Evolutionary conservation across 2,888 invertebrate species (phyloP).

Genomic region (Oligia latruncula): DNA sequence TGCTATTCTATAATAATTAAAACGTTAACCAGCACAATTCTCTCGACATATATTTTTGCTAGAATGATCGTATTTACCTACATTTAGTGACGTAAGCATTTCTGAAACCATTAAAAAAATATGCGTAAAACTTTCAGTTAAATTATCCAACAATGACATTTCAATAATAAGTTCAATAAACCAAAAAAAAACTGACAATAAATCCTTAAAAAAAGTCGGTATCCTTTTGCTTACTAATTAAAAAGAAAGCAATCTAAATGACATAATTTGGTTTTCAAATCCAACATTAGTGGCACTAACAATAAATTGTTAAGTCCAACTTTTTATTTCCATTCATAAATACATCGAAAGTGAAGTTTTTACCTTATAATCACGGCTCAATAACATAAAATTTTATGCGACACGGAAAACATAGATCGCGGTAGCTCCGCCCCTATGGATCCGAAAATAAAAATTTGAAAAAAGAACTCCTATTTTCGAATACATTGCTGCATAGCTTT

Average conservation of each 20-base stretch:
- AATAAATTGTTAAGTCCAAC: constrained; percentile 65
- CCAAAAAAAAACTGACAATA: neutral
- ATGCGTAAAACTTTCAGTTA: no score
- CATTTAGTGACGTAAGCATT: neutral
- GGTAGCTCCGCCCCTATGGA: constrained; percentile 68
- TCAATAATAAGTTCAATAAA: neutral
- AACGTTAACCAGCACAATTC: neutral
- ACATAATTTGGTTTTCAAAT: constrained; percentile 55
- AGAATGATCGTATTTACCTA: neutral
- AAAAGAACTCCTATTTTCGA: constrained; percentile 11
- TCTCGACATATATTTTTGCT: neutral
- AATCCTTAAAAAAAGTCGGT: neutral
- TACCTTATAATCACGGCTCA: constrained; percentile 65
- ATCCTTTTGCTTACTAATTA: constrained; percentile 11
- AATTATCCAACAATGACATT: neutral
- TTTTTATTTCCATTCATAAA: constrained; percentile 56
- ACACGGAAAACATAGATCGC: constrained; percentile 76
- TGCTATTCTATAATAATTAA: neutral
- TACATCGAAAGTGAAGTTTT: constrained; percentile 46
- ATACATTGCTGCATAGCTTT: constrained; percentile 49
- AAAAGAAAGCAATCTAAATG: constrained; percentile 37
- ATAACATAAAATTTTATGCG: constrained; percentile 77
- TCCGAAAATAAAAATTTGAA: constrained; percentile 29
- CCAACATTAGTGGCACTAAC: constrained; percentile 63
- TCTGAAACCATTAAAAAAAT: neutral